Conservation (phyloP, 2,888 invertebrate genomes). For the Caenorhabditis macrosperma region DNA sequence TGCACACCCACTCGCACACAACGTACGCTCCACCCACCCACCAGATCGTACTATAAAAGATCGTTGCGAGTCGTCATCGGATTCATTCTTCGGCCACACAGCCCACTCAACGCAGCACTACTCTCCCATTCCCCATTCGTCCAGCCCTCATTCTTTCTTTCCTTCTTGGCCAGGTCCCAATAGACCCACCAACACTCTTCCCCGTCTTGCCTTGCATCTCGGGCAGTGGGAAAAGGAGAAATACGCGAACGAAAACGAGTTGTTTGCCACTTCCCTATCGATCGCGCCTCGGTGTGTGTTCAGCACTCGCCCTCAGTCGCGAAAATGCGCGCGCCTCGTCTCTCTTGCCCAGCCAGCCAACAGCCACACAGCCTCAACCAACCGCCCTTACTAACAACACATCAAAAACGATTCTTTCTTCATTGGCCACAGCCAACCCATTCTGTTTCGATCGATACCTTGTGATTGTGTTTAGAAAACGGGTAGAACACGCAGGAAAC, state of each 20-base stretch:
- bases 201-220: constrained; percentile 22
- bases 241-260: constrained; percentile 59
- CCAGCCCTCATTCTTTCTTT: constrained; percentile 24
- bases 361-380: constrained; percentile 37
- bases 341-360: constrained; percentile 41
- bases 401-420: constrained; percentile 58
- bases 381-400: constrained; percentile 57
- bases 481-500: not conserved
- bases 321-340: constrained; percentile 47
- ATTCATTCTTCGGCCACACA: constrained; percentile 20
- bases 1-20: constrained; percentile 10
- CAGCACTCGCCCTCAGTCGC: constrained; percentile 61
- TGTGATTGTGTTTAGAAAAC: not conserved
- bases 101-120: constrained; percentile 13
- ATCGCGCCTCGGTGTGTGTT: constrained; percentile 58
- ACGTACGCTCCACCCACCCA: constrained; percentile 30
- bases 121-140: constrained; percentile 7
- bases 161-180: constrained; percentile 43
- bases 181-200: constrained; percentile 44
- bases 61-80: not conserved
- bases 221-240: constrained; percentile 26
- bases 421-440: constrained; percentile 23
- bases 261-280: constrained; percentile 62
- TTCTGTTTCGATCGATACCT: constrained; percentile 34
- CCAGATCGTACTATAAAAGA: constrained; percentile 33